A percentile compares a stretch with the other conserved stretches of the same genome.
Evolutionary conservation across 2,797 vertebrate genomes (phyloP).

Genomic region (Chromobotia macracanthus): DNA sequence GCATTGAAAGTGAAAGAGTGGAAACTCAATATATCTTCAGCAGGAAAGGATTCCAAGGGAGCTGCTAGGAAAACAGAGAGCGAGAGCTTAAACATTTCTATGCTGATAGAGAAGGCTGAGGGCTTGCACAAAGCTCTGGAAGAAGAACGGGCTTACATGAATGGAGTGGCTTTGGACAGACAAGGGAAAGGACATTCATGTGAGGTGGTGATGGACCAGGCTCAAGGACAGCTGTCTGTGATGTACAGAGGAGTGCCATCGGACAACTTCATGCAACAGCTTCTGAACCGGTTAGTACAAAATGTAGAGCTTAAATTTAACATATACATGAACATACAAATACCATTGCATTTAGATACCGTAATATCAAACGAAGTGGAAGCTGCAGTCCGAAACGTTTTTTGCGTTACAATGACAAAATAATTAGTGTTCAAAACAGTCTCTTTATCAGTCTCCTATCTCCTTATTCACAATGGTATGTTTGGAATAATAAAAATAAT

Average conservation of each 20-base stretch:
- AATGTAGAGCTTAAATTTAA: neutral
- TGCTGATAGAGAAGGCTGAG: constrained; percentile 95
- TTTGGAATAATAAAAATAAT: no score
- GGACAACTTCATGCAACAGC: constrained; percentile 96
- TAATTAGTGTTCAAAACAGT: no score
- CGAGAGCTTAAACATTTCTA: constrained; percentile 94
- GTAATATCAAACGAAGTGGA: no score
- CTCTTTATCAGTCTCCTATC: no score
- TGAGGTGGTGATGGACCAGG: constrained; percentile 82
- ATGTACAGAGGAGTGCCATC: constrained; percentile 91
- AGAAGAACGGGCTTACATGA: constrained; percentile 90
- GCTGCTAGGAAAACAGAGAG: constrained; percentile 84
- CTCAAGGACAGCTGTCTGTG: constrained; percentile 85
- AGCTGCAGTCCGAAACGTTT: no score
- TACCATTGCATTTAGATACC: no score
- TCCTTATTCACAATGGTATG: no score
- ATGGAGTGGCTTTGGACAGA: constrained; percentile 79
- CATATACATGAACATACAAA: no score
- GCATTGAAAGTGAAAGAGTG: constrained; percentile 79
- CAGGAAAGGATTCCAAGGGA: constrained; percentile 82
- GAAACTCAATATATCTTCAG: constrained; percentile 82
- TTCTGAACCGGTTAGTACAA: constrained; percentile 87
- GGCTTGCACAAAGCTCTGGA: constrained; percentile 91
- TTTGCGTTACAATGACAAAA: no score
- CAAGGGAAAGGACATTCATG: constrained; percentile 77